A percentile compares a stretch with the other conserved stretches of the same genome.
Conservation (phyloP, 2,113 vertebrate genomes). For the Oplegnathus fasciatus region DNA sequence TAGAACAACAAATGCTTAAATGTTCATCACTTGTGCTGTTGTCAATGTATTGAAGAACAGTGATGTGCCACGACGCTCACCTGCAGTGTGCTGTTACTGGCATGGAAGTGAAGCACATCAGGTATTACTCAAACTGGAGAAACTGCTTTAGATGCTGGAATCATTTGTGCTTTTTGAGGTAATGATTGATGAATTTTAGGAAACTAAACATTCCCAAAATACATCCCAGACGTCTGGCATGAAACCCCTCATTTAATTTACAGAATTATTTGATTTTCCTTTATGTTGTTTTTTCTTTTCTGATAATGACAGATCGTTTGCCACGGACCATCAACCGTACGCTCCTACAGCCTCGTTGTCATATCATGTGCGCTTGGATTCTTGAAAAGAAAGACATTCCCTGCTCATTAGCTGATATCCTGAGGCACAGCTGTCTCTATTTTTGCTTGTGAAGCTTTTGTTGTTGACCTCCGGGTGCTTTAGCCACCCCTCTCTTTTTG, state of each 20-base stretch:
- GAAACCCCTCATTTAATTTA: constrained; percentile 47
- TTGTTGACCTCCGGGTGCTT: constrained; percentile 68
- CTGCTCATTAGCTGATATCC: constrained; percentile 76
- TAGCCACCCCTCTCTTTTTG: constrained; percentile 39
- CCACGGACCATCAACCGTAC: constrained; percentile 50
- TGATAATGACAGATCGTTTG: constrained; percentile 59
- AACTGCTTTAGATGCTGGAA: background rate
- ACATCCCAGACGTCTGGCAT: constrained; percentile 8
- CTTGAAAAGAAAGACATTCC: constrained; percentile 42
- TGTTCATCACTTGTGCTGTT: background rate
- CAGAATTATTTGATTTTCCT: constrained; percentile 18
- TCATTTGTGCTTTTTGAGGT: background rate
- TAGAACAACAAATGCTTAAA: background rate
- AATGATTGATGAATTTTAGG: constrained; percentile 28
- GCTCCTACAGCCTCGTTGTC: constrained; percentile 22
- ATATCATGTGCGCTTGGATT: constrained; percentile 10
- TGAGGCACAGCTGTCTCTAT: constrained; percentile 67
- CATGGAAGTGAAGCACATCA: constrained; percentile 3
- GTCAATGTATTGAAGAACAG: background rate
- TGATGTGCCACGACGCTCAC: too few species aligned
- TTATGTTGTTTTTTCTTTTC: background rate
- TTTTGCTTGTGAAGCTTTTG: constrained; percentile 62
- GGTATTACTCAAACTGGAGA: constrained; percentile 4
- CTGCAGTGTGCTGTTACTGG: background rate
- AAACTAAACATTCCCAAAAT: constrained; percentile 38